Percentiles rank a stretch among this genome's conserved stretches.
phyloP scores from a whole-genome alignment of 2,797 vertebrate genomes.

The Arctocebus calabarensis region DNA sequence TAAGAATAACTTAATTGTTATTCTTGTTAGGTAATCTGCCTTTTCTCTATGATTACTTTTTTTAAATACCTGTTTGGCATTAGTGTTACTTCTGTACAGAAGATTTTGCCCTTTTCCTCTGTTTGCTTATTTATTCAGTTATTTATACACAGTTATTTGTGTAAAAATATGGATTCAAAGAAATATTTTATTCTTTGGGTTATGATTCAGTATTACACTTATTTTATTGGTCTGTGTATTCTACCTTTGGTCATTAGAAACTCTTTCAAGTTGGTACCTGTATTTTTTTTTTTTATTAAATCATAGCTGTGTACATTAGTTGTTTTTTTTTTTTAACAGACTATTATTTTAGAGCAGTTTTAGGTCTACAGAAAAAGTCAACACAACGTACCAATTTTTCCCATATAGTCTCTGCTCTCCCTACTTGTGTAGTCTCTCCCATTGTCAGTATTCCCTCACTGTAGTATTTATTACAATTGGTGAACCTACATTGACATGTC shows the following conservation, averaged over 20 bases:
- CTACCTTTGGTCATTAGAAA: neutral
- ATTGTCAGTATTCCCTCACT: neutral
- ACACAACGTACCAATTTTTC: neutral
- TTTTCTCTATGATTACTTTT: neutral
- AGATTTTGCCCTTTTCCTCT: neutral
- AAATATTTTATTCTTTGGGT: neutral
- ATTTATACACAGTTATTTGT: too few species aligned
- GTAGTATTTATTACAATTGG: neutral
- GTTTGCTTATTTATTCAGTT: neutral
- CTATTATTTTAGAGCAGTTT: neutral
- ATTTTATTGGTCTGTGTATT: neutral
- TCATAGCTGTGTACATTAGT: too few species aligned
- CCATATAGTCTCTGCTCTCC: neutral
- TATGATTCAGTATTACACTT: neutral
- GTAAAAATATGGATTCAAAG: neutral
- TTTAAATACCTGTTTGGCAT: neutral
- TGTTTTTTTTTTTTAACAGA: neutral
- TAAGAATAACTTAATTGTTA: neutral
- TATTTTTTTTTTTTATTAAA: neutral
- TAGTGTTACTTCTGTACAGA: neutral
- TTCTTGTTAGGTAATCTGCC: neutral
- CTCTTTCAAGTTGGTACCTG: neutral
- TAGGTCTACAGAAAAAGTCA: neutral
- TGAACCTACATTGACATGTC: neutral
- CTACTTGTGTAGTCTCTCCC: neutral